Percentiles rank a stretch among this genome's conserved stretches.
Evolutionary conservation across 2,113 vertebrate species (phyloP).

Genomic region (Marmota monax): DNA sequence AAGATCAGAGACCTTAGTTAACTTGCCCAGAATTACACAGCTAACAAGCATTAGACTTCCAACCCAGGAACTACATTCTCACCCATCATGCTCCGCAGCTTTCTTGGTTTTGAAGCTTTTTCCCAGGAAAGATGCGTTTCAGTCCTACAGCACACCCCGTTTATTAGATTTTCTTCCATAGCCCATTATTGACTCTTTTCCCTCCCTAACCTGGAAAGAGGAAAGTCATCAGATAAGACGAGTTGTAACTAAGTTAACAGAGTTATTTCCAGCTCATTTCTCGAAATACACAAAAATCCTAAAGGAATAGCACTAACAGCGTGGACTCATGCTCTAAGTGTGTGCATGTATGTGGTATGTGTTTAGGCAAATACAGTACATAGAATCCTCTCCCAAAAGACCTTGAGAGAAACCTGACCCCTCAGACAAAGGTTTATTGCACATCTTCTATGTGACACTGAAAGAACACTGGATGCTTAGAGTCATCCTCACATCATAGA

Average conservation of each 20-base stretch:
- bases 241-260: background rate
- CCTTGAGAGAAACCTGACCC: background rate
- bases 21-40: background rate
- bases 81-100: background rate
- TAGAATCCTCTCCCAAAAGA: background rate
- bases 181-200: background rate
- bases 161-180: background rate
- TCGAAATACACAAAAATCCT: background rate
- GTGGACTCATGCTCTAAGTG: background rate
- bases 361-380: background rate
- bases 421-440: background rate
- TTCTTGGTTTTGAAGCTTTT: background rate
- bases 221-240: slow-evolving; percentile 9
- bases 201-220: background rate
- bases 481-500: background rate
- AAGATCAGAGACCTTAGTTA: background rate
- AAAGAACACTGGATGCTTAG: background rate
- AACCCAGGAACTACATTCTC: background rate
- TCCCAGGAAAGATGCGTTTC: background rate
- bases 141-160: background rate
- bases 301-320: background rate
- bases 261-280: background rate
- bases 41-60: background rate
- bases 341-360: background rate
- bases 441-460: background rate